Percentiles rank a stretch among this genome's conserved stretches.
phyloP scores from a whole-genome alignment of 1,140 invertebrate genomes.

The Brachionus sp. region DNA sequence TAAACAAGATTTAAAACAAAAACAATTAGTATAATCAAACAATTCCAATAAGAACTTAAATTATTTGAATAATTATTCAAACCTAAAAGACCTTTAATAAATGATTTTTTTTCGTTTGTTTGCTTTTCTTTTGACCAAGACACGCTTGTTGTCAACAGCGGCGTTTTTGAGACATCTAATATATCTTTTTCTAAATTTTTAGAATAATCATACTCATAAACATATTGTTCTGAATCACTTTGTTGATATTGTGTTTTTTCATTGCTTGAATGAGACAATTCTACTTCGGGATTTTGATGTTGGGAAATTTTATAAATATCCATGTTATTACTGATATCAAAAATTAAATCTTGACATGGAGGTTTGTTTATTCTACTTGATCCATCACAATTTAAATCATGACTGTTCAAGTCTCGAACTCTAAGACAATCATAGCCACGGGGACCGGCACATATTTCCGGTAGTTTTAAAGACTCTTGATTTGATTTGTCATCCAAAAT shows the following conservation, averaged over 20 bases:
- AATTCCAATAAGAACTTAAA: neutral
- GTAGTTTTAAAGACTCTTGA: neutral
- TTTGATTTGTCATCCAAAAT: neutral
- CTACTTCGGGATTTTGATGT: neutral
- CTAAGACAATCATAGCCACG: conserved; percentile 26
- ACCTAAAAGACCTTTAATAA: neutral
- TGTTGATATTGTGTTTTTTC: neutral
- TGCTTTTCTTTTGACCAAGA: neutral
- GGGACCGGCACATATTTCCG: conserved; percentile 39
- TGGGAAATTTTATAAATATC: neutral
- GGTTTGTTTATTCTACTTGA: neutral
- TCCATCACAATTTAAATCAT: neutral
- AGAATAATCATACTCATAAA: neutral
- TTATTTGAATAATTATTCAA: neutral
- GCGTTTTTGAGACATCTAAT: neutral
- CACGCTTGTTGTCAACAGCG: neutral
- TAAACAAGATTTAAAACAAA: neutral
- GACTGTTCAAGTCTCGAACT: neutral
- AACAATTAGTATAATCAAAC: neutral
- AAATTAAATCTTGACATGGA: conserved; percentile 16
- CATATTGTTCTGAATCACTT: neutral
- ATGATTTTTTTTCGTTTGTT: neutral
- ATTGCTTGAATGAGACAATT: neutral
- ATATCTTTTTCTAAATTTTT: neutral
- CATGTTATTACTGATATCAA: neutral